Conservation (phyloP, 2,113 vertebrate genomes). For the Micronisus gabar region DNA sequence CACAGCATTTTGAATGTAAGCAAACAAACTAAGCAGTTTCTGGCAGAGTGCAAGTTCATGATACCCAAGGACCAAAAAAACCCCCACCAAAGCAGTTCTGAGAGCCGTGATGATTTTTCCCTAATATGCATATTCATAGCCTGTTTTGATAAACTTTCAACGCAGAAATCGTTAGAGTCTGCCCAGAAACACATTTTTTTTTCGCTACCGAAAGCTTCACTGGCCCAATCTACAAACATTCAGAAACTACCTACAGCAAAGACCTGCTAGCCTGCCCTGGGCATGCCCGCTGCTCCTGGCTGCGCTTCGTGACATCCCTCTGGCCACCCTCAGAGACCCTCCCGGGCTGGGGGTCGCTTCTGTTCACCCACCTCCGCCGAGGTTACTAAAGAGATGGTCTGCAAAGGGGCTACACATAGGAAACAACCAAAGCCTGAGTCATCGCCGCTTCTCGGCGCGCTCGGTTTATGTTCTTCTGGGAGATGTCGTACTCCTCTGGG, state of each 20-base stretch:
- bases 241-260: background rate
- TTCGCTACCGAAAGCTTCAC: background rate
- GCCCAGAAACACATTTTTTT: background rate
- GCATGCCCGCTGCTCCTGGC: background rate
- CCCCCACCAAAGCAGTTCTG: background rate
- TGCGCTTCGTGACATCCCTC: rapidly evolving
- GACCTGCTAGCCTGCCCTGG: background rate
- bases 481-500: background rate
- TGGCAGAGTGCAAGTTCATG: background rate
- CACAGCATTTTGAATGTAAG: background rate
- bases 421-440: background rate
- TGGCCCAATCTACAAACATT: background rate
- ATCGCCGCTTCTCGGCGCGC: background rate
- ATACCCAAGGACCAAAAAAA: background rate
- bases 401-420: background rate
- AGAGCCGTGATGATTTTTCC: background rate
- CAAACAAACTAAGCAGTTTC: background rate
- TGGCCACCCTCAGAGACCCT: background rate
- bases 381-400: background rate
- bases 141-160: background rate
- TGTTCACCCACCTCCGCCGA: background rate
- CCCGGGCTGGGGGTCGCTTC: background rate
- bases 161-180: background rate
- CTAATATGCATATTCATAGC: background rate
- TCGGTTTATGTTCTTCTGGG: background rate